These are phyloP conservation scores for Drymonia ruficornis DNA, from an alignment of 2,888 invertebrate species.

Conservation along the genomic window DNA sequence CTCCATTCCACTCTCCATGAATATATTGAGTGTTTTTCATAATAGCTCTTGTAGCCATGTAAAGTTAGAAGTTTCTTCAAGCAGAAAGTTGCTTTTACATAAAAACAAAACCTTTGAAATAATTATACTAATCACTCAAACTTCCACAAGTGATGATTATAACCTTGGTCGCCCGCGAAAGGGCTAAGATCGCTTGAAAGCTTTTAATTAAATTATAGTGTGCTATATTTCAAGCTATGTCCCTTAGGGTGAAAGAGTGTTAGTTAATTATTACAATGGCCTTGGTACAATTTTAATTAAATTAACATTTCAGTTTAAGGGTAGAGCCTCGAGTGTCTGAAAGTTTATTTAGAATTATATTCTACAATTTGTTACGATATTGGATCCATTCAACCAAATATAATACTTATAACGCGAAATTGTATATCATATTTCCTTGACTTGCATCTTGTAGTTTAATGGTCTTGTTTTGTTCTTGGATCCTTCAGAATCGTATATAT, in stretches of 20 bases:
- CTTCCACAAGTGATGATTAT: background rate
- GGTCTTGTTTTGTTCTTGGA: too few relatives aligned
- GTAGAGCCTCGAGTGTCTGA: background rate
- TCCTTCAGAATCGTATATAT: too few relatives aligned
- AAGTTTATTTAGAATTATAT: background rate
- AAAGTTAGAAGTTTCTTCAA: too few relatives aligned
- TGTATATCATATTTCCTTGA: background rate
- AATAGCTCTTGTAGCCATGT: too few relatives aligned
- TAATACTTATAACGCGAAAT: background rate
- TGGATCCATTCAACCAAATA: background rate
- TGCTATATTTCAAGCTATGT: conserved; percentile 22
- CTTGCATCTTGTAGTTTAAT: too few relatives aligned
- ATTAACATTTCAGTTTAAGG: conserved; percentile 19
- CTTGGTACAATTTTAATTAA: conserved; percentile 29
- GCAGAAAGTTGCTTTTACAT: too few relatives aligned
- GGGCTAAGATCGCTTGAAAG: conserved; percentile 7
- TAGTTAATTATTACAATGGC: conserved; percentile 27
- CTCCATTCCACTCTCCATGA: too few relatives aligned
- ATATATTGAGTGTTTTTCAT: too few relatives aligned
- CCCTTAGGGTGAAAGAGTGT: conserved; percentile 23
- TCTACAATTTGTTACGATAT: too few relatives aligned
- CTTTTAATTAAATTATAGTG: conserved; percentile 30
- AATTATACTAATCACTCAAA: background rate
- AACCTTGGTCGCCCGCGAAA: background rate
- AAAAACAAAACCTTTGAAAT: background rate